These are phyloP conservation scores for Asobara japonica DNA, from an alignment of 1,140 invertebrate genomes.

Conservation along the genomic window DNA sequence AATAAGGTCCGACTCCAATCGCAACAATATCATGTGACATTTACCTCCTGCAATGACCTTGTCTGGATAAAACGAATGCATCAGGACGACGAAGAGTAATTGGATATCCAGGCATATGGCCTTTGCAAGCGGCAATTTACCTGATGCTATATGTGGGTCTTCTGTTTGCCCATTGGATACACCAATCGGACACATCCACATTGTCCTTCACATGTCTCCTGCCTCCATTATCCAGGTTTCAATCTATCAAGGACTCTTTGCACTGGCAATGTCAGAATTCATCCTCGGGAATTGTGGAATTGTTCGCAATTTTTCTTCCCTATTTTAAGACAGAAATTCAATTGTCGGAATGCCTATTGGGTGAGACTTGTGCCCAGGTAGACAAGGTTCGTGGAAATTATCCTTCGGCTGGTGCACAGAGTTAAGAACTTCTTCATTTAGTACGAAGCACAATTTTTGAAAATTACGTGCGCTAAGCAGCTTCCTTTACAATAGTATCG, in stretches of 20 bases:
- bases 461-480: no score
- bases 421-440: no score
- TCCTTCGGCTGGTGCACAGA: no score
- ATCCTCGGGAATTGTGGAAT: not conserved
- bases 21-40: not conserved
- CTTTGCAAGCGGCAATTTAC: slow-evolving; percentile 1
- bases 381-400: no score
- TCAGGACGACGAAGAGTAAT: slow-evolving; percentile 5
- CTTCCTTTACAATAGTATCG: no score
- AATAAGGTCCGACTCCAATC: not conserved
- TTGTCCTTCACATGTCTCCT: not conserved
- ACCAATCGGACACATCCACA: not conserved
- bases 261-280: not conserved
- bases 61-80: not conserved
- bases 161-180: not conserved
- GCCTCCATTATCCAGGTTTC: not conserved
- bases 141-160: not conserved
- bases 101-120: slow-evolving; percentile 1
- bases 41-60: not conserved
- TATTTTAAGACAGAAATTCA: no score
- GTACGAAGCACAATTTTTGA: no score
- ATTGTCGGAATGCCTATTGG: no score
- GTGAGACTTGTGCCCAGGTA: no score
- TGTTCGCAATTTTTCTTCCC: not conserved
- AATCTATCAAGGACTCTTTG: slow-evolving; percentile 3